These are phyloP conservation scores for Varanus salvator DNA, from an alignment of 2,113 vertebrate species.

Conservation along the genomic window DNA sequence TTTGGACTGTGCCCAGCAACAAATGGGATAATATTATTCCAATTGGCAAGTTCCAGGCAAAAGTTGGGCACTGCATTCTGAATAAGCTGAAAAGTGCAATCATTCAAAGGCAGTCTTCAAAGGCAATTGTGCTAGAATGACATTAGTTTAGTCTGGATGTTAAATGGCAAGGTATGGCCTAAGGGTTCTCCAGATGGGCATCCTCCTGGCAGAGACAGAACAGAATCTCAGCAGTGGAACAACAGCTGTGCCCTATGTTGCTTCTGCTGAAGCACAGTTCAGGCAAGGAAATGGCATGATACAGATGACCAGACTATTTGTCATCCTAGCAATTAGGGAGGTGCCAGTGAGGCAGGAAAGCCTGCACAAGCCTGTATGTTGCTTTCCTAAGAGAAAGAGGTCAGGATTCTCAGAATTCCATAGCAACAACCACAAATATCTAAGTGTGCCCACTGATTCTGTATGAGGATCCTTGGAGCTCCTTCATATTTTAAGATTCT, in stretches of 20 bases:
- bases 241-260: neutral
- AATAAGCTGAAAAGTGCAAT: neutral
- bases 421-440: no score
- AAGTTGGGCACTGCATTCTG: neutral
- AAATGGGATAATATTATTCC: neutral
- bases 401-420: neutral
- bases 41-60: neutral
- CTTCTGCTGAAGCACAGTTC: neutral
- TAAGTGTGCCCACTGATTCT: no score
- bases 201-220: neutral
- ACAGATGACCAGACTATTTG: no score
- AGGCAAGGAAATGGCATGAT: neutral
- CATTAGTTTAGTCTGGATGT: neutral
- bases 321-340: neutral
- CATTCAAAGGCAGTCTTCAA: no score
- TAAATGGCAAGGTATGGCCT: neutral
- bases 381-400: neutral
- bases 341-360: neutral
- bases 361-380: neutral
- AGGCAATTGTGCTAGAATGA: neutral
- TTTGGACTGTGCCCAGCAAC: neutral
- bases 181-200: neutral
- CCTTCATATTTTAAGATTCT: no score
- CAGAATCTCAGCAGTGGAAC: neutral
- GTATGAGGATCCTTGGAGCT: no score